Evolutionary conservation across 2,797 vertebrate genomes (phyloP).

Genomic region (Pristis pectinata): DNA sequence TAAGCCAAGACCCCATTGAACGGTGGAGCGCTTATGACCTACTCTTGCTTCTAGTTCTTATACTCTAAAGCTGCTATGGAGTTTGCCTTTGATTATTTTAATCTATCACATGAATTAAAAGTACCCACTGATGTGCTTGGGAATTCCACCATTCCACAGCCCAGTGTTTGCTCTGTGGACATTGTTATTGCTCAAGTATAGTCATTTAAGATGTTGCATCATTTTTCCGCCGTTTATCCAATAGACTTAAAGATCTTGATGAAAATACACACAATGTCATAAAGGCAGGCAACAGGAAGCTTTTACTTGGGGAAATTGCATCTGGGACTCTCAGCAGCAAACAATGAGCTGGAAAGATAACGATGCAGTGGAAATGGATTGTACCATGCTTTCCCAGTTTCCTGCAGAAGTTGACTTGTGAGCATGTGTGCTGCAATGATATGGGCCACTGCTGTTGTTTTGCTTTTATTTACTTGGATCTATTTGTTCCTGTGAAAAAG

Average conservation of each 20-base stretch:
- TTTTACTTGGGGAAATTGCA: constrained; percentile 70
- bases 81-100: not conserved
- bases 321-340: constrained; percentile 65
- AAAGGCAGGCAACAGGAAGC: constrained; percentile 76
- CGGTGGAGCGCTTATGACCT: no score
- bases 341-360: constrained; percentile 80
- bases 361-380: constrained; percentile 57
- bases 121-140: not conserved
- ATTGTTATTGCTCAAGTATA: not conserved
- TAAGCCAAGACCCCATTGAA: no score
- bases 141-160: not conserved
- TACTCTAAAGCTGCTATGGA: no score
- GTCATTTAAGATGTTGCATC: not conserved
- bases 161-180: not conserved
- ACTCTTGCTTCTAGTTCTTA: no score
- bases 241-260: constrained; percentile 37
- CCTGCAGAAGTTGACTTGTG: constrained; percentile 61
- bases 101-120: not conserved
- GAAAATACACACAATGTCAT: constrained; percentile 54
- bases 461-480: constrained; percentile 61
- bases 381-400: constrained; percentile 60
- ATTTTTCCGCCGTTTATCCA: not conserved
- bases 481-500: constrained; percentile 61
- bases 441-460: constrained; percentile 48
- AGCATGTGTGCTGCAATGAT: constrained; percentile 67